Conservation (phyloP, 2,113 vertebrate species). For the Peromyscus maniculatus region DNA sequence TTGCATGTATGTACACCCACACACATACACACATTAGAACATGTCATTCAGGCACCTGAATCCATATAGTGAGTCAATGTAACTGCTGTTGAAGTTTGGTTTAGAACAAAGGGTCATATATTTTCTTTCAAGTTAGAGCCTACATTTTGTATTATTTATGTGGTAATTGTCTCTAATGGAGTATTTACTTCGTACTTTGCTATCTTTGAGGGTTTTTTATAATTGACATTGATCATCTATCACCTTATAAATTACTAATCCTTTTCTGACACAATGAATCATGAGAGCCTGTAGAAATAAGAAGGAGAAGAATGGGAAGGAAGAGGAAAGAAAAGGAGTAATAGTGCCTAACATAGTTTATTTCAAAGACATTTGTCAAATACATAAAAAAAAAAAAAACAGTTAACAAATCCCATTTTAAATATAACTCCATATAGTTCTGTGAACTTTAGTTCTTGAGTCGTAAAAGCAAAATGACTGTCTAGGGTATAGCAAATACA, state of each 20-base stretch:
- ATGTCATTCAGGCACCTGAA: background rate
- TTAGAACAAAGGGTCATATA: background rate
- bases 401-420: background rate
- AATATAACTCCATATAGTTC: background rate
- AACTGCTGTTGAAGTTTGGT: background rate
- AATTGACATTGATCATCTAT: background rate
- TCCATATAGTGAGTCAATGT: background rate
- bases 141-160: background rate
- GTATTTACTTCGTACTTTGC: background rate
- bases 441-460: background rate
- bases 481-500: conserved; percentile 38
- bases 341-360: background rate
- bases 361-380: conserved; percentile 42
- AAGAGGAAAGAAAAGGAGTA: background rate
- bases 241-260: background rate
- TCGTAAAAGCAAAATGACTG: conserved; percentile 41
- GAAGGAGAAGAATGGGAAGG: fast-evolving
- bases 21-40: background rate
- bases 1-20: background rate
- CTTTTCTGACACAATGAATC: background rate
- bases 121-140: background rate
- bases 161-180: background rate
- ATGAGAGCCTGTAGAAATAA: background rate
- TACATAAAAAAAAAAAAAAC: background rate
- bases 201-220: background rate